Base-by-base conservation (phyloP, 2,797 vertebrate species). In the Cuniculus paca region DNA sequence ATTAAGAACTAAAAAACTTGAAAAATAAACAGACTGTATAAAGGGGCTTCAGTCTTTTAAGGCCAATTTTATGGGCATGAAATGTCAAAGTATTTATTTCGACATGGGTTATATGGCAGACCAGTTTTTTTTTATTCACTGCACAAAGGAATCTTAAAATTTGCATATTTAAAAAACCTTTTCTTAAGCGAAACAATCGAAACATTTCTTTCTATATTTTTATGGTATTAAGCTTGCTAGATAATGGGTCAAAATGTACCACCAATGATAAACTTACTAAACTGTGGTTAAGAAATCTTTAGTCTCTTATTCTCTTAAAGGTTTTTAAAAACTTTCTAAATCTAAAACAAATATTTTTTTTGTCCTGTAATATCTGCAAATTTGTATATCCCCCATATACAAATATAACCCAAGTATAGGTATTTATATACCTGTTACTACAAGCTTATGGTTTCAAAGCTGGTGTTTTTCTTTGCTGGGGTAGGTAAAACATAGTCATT, bases 51-150 rank as follows among this genome's bases (percentile, higher is more conserved):
- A 31, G 42, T 42, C 10, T 20, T 82, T 88, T 74, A 84, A 6
- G 78, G 42, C 72, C 83, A 68, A 68, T 80, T 91, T 42, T 87
- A 72, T 58, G 56, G 65, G 50, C 31, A 7, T 52, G 79, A 56
- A 50, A 58, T 78, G 7, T 22, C 63, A 79, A 95, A 72, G 56
- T 94, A 45, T 90, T 89, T 90, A 88, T 81, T 95, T 90, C 63
- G 75, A 87, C 54, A 48, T n/a, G 28, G 74, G 7, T 63, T 65
- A 14, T 65, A 60, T 52, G 56, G 12, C 17, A 92, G 36, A 48
- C 20, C 39, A 58, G 34, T 22, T 56, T 56, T 56, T 56, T 56
- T 28, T 58, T 88, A 26, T 39, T 83, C 42, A 90, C 48, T 70
- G 14, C 87, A 65, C 24, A 78, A 4, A 34, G 42, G 31, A 79